Base-by-base conservation (phyloP, 2,113 vertebrate species). In the Neogobius melanostomus region DNA sequence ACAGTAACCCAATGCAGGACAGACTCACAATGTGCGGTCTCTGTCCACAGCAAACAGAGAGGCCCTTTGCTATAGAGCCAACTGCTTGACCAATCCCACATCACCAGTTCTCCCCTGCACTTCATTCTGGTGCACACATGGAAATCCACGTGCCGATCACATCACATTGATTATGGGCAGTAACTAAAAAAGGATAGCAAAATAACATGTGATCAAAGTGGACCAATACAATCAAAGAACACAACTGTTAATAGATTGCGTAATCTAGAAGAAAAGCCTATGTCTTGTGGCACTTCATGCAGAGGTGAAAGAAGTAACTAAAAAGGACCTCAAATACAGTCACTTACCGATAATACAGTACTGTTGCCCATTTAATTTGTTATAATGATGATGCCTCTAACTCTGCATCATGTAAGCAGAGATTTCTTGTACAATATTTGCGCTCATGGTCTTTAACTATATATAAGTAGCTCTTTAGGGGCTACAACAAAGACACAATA, bases 11-110 rank as follows among this genome's bases (percentile, higher is more conserved):
- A 80, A 78, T 16, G 44, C 83, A 76, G 87, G 80, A 83, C 72
- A 67, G 69, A 65, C 82, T 83, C 80, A 88, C 89, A 90, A 91
- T 91, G 91, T 87, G 82, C 79, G 83, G 69, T 84, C 90, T 92
- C 87, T 89, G 81, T 90, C 79, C 89, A 80, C 64, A 69, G 76
- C 85, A 80, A 86, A 92, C 91, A 92, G 88, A 91, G 88, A 63
- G 76, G 76, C 84, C 89, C 82, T 93, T 93, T 83, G 91, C 71
- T 54, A 36, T 79, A 9, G 70, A 74, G 74, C 66, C 76, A 72
- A 87, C 51, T 17, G 79, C 79, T 81, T 68, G 70, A 78, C 78
- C 82, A 79, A 78, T 84, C 87, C 83, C 80, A 80, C 70, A 56
- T 56, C 53, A 75, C 85, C 72, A 84, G 82, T 85, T 85, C 89